Base-by-base conservation (phyloP, 1,140 invertebrate genomes). In the Plutomurus gul region DNA sequence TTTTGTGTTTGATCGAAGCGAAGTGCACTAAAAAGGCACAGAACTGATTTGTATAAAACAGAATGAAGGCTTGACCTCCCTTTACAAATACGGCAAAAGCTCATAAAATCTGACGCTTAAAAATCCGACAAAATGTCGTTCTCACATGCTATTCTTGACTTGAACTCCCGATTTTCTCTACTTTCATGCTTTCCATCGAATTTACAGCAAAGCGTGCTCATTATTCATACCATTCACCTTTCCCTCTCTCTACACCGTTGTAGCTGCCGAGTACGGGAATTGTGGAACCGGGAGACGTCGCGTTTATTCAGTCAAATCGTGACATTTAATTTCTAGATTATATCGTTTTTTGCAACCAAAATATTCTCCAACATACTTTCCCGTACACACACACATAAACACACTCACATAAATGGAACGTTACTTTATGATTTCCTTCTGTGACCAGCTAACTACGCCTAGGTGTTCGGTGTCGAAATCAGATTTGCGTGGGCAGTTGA, bases 151-250 rank as follows among this genome's bases (percentile, higher is more conserved):
- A 65, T 65, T 65, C 56, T n/a, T 33, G 56, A 33, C 56, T 65
- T 33, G 47, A 22, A 8, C 20, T 25, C 56, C 56, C 30, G 56
- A 30, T 65, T 33, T 65, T 65, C 56, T 33, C 36, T 65, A 65
- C 27, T 65, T 33, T 51, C 30, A 25, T 65, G 30, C 25, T 65
- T 65, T 65, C 56, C 11, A 5, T 16, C 16, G 56, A 65, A 65
- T 65, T 65, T 65, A 65, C 56, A 65, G 56, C 56, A 65, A 65
- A 65, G 56, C 56, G 56, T 65, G 56, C 56, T 65, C 56, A 65
- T 65, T 65, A 65, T 65, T 65, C 56, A 65, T 65, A n/a, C 13
- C 4, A 16, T n/a, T 5, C 30, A 16, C 39, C 11, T 65, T 65
- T 65, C 56, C 39, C 2, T 10, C 2, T 65, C 56, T 65, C n/a